Conservation (phyloP, 2,888 invertebrate genomes). For the Cyrtodaria siliqua region DNA sequence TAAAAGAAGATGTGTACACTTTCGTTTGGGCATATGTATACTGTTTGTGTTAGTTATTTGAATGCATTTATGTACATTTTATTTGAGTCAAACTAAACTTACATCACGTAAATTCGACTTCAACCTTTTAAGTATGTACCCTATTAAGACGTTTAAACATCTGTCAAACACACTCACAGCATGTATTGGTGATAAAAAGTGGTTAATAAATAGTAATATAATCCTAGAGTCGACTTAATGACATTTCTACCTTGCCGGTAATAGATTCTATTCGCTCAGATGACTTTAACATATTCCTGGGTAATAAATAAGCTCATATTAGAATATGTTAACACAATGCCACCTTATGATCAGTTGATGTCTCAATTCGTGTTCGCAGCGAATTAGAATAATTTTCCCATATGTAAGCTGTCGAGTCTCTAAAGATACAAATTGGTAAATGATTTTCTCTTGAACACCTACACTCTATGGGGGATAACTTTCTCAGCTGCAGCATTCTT, state of each 20-base stretch:
- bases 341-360: constrained; percentile 4
- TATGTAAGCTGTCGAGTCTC: constrained; percentile 2
- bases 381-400: constrained; percentile 35
- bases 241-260: neutral
- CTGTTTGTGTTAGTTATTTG: too few relatives aligned
- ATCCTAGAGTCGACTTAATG: neutral
- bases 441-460: neutral
- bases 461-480: neutral
- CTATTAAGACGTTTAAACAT: too few relatives aligned
- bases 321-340: constrained; percentile 2
- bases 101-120: too few relatives aligned
- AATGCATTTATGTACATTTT: too few relatives aligned
- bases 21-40: too few relatives aligned
- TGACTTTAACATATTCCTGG: constrained; percentile 5
- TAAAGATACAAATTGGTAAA: too few relatives aligned
- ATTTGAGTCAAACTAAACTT: too few relatives aligned
- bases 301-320: constrained; percentile 5
- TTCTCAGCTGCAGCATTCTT: constrained; percentile 2
- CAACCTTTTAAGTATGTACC: too few relatives aligned
- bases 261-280: neutral
- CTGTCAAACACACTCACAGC: too few relatives aligned
- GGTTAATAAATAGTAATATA: neutral
- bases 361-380: constrained; percentile 14
- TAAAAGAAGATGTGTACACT: too few relatives aligned
- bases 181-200: neutral